Base-by-base conservation (phyloP, 2,888 invertebrate genomes). In the Nomada fabriciana region DNA sequence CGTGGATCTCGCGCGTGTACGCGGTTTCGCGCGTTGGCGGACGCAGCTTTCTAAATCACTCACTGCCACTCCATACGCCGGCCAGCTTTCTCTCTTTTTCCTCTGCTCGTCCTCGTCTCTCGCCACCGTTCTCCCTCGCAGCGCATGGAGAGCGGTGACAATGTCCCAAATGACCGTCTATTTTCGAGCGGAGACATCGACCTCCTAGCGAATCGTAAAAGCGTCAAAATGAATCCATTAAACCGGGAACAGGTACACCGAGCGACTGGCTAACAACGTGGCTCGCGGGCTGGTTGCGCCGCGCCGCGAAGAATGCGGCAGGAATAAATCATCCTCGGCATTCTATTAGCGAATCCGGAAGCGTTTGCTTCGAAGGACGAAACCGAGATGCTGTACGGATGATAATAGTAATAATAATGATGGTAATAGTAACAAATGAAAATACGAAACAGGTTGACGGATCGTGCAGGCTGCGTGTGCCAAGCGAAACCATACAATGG, bases 11-110 rank as follows among this genome's bases (percentile, higher is more conserved):
- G 89, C 86, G 52, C 42, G 64, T 53, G 25, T 13, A 29, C 85
- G 84, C 83, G 86, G 84, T 89, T 86, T 85, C 86, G 81, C 85
- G 91, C 90, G 91, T 91, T 89, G 90, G 89, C 85, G 89, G 91
- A 91, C 89, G 84, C 59, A 83, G 91, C 90, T 91, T 91, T 91
- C 91, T 91, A 91, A 91, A 91, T 91, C 91, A 90, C 84, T 88
- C 85, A 77, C 84, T 83, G 88, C 80, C 87, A 83, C 80, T 80
- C 76, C 77, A 59, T 76, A 47, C 59, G 67, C 25, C 42, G 47
- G 23, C 65, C 64, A 59, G 64, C 77, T 85, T 88, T 86, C 88
- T 88, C 88, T 76, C 83, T 83, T 88, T 88, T 81, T 82, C 88
- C 72, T 76, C 63, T 11, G 25, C 61, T 53, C 79, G 64, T 80